Evolutionary conservation across 2,888 invertebrate genomes (phyloP).

Genomic region (Drosophila picticornis): DNA sequence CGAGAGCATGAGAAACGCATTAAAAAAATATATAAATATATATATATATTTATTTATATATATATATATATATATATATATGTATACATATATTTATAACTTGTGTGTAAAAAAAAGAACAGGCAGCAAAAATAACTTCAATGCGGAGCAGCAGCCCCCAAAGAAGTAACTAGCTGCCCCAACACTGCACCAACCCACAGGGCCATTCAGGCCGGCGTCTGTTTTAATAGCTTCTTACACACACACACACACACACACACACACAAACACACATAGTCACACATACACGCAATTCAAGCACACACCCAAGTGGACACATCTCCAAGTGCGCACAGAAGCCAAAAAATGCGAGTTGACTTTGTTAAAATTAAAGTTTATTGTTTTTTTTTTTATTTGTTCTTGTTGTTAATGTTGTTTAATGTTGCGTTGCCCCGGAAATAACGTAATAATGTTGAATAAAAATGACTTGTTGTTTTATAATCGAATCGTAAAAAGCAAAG

Average conservation of each 20-base stretch:
- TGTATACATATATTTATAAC: not conserved
- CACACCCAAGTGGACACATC: conserved; percentile 19
- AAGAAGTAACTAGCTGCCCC: conserved; percentile 32
- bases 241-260: conserved; percentile 39
- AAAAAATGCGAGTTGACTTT: conserved; percentile 55
- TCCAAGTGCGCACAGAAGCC: conserved; percentile 32
- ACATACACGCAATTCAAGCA: not conserved
- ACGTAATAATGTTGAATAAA: conserved; percentile 76
- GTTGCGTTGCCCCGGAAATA: conserved; percentile 64
- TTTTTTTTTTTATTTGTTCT: conserved; percentile 36
- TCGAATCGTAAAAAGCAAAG: conserved; percentile 68
- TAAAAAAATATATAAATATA: conserved; percentile 50
- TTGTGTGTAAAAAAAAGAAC: conserved; percentile 39
- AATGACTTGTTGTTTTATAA: conserved; percentile 75
- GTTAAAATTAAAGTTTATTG: conserved; percentile 74
- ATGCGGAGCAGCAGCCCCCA: conserved; percentile 52
- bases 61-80: conserved; percentile 8
- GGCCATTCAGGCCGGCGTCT: conserved; percentile 56
- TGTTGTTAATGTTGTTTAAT: conserved; percentile 6
- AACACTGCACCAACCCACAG: conserved; percentile 9
- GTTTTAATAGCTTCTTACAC: conserved; percentile 59
- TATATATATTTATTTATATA: conserved; percentile 7
- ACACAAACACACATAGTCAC: conserved; percentile 15
- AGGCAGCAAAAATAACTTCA: conserved; percentile 48
- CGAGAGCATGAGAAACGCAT: conserved; percentile 80